These are phyloP conservation scores for Cheilosia urbana DNA, from an alignment of 2,888 invertebrate genomes.

Conservation along the genomic window DNA sequence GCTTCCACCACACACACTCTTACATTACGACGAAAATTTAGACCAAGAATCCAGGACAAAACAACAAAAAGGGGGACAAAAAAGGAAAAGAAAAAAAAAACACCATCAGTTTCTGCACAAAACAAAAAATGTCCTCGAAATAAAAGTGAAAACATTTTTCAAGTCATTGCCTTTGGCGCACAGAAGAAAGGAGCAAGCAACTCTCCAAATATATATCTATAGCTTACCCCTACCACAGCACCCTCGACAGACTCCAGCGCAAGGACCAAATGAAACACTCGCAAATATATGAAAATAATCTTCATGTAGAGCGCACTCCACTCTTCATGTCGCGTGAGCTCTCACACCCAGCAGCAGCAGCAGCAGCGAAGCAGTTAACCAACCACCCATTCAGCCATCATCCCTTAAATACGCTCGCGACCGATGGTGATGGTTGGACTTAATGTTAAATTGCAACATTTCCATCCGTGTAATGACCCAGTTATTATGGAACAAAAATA, in stretches of 20 bases:
- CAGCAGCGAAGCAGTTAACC: background rate
- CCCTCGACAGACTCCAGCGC: too few species aligned
- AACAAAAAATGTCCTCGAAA: constrained; percentile 42
- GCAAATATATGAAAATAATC: constrained; percentile 50
- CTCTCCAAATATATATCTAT: constrained; percentile 40
- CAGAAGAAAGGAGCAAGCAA: constrained; percentile 18
- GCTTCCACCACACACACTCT: background rate
- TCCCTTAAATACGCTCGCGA: constrained; percentile 15
- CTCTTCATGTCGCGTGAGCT: constrained; percentile 44
- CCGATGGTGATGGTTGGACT: constrained; percentile 55
- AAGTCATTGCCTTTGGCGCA: constrained; percentile 62
- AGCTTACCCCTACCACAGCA: background rate
- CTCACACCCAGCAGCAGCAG: constrained; percentile 14
- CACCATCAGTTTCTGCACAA: background rate
- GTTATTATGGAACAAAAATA: constrained; percentile 72
- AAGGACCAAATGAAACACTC: constrained; percentile 38
- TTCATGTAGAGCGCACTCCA: constrained; percentile 22
- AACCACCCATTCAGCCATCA: constrained; percentile 28
- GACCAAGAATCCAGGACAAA: constrained; percentile 23
- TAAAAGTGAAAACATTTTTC: constrained; percentile 66
- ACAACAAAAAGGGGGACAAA: background rate
- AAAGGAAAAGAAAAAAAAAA: background rate
- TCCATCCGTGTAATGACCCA: constrained; percentile 72
- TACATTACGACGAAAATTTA: background rate
- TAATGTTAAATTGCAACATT: constrained; percentile 73